Base-by-base conservation (phyloP, 2,113 vertebrate species). In the Parotia lawesii region DNA sequence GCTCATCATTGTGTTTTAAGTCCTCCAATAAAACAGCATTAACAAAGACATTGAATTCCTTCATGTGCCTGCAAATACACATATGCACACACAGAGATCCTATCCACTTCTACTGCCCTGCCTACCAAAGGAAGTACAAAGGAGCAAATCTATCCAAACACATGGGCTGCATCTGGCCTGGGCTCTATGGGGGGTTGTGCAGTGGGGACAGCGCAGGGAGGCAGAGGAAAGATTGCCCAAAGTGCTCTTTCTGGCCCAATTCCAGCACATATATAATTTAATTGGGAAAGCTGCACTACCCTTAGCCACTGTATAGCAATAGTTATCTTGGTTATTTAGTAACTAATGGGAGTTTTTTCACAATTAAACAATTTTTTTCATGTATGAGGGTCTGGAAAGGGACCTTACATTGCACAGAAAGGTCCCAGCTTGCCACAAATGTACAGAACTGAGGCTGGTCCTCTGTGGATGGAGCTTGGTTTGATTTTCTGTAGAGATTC, bases 201-300 rank as follows among this genome's bases (percentile, higher is more conserved):
- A 61, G 45, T 6, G 4, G 27, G 19, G 42, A 6, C 44, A 89
- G 47, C 0, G 0, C 22, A 27, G 47, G 11, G 15, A 47, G 15
- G 23, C n/a, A 85, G 54, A 90, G 33, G 35, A 81, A 53, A 76
- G 6, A 44, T 16, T 90, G 35, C 56, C 72, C 67, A 51, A 48
- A 92, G 21, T 44, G 51, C 22, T 64, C 27, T 33, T 80, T 56
- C 47, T 67, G 56, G 47, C 29, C 47, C 50, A 83, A 47, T 74
- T 93, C 60, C 38, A 75, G 35, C 18, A 38, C 15, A 12, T n/a
- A 44, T 5, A 33, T 53, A 48, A 48, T 87, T 76, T 90, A 57
- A 72, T 33, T 62, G 19, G 27, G 23, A 89, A 78, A 13, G 5
- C 31, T 60, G 22, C 28, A 13, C 58, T 90, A 65, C 42, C 31